phyloP scores from a whole-genome alignment of 2,113 vertebrate genomes.

The Tilapia sparmanii region DNA sequence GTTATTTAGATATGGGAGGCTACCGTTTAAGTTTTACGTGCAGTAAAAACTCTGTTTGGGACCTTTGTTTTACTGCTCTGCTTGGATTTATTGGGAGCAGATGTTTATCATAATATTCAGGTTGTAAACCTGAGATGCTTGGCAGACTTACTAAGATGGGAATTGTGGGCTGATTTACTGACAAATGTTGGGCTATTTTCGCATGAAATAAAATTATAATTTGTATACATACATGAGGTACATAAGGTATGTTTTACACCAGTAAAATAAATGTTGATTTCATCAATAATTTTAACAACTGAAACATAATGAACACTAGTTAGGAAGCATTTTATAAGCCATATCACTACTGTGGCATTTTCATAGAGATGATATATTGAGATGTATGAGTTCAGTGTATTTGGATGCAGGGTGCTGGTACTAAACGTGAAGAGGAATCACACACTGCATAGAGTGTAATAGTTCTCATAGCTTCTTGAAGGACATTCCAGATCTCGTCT shows the following conservation, averaged over 20 bases:
- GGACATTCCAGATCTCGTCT: not conserved
- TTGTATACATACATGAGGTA: not conserved
- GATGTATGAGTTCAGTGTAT: not conserved
- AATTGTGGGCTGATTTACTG: slow-evolving; percentile 3
- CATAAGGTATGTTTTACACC: not conserved
- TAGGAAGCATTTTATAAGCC: not conserved
- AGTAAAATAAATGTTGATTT: not conserved
- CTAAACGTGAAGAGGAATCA: not conserved
- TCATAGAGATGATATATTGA: not conserved
- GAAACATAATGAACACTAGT: not conserved
- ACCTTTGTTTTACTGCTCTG: not conserved
- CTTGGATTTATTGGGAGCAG: slow-evolving; percentile 16
- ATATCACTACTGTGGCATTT: not conserved
- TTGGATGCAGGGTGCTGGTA: not conserved
- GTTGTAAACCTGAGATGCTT: slow-evolving; percentile 6
- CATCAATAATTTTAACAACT: not conserved
- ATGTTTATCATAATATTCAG: slow-evolving; percentile 15
- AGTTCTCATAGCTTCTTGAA: not conserved
- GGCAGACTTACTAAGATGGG: not conserved
- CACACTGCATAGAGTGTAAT: not conserved
- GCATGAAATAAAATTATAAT: not conserved
- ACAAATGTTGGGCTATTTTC: not conserved
- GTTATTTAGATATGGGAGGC: not conserved
- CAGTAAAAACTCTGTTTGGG: not conserved
- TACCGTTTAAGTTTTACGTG: slow-evolving; percentile 7